Evolutionary conservation across 2,888 invertebrate genomes (phyloP).

Genomic region (Cactoblastis cactorum): DNA sequence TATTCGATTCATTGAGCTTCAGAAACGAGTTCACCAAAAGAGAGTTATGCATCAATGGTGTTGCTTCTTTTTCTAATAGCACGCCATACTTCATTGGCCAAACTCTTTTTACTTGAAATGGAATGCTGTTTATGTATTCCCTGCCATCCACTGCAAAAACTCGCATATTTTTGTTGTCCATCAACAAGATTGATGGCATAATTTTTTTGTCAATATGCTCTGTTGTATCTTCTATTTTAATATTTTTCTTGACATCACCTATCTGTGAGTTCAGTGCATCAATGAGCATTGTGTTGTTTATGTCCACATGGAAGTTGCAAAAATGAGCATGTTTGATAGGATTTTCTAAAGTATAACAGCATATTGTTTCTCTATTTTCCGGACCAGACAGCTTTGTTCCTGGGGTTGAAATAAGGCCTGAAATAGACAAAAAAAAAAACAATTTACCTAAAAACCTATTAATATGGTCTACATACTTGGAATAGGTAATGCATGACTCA

Average conservation of each 20-base stretch:
- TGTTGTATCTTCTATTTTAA: constrained; percentile 69
- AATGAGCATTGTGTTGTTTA: constrained; percentile 77
- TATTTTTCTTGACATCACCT: constrained; percentile 67
- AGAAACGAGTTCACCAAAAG: constrained; percentile 51
- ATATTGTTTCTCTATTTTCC: constrained; percentile 78
- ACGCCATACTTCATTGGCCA: constrained; percentile 94
- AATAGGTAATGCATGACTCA: too few species aligned
- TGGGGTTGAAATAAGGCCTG: constrained; percentile 75
- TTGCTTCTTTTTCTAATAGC: constrained; percentile 86
- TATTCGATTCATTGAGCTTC: constrained; percentile 64
- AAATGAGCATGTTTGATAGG: constrained; percentile 90
- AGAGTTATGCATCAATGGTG: constrained; percentile 51
- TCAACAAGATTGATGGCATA: constrained; percentile 84
- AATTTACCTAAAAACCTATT: too few species aligned
- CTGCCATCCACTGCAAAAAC: constrained; percentile 90
- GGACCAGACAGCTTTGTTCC: constrained; percentile 69
- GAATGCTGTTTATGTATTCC: constrained; percentile 89
- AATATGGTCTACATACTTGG: too few species aligned
- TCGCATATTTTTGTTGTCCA: constrained; percentile 87
- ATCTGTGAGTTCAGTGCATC: constrained; percentile 72
- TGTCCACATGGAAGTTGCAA: constrained; percentile 78
- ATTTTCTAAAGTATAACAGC: constrained; percentile 90
- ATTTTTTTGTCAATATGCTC: constrained; percentile 73
- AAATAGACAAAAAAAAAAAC: too few species aligned
- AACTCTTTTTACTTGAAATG: constrained; percentile 87